phyloP scores from a whole-genome alignment of 2,888 invertebrate genomes.

The Spialia ferax region DNA sequence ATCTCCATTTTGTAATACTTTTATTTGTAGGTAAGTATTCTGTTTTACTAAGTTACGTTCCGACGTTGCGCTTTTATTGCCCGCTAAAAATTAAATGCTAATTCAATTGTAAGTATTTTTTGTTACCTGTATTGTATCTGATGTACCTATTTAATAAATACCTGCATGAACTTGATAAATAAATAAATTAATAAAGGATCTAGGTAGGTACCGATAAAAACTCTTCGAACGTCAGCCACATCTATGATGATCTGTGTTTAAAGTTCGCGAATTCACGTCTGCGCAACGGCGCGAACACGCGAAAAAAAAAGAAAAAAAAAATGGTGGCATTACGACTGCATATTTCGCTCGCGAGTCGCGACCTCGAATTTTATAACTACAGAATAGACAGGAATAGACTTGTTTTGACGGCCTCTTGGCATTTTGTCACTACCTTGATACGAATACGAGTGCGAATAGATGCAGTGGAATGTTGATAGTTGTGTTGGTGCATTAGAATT shows the following conservation, averaged over 20 bases:
- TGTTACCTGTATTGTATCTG: too few species aligned
- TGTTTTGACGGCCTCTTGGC: conserved; percentile 61
- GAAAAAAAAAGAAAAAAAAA: conserved; percentile 35
- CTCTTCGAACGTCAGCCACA: background rate
- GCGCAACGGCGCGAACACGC: conserved; percentile 2
- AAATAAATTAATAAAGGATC: too few species aligned
- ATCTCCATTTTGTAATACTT: too few species aligned
- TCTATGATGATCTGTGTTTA: background rate
- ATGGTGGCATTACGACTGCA: conserved; percentile 52
- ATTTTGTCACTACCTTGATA: conserved; percentile 50
- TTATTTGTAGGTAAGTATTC: too few species aligned
- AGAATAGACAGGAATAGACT: conserved; percentile 64
- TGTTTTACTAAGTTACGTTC: too few species aligned
- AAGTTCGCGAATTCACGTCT: background rate
- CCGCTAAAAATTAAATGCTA: too few species aligned
- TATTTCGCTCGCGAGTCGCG: conserved; percentile 49
- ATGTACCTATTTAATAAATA: too few species aligned
- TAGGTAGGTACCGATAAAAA: background rate
- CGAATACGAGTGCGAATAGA: conserved; percentile 38
- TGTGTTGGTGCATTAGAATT: conserved; percentile 37
- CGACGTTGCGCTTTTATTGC: too few species aligned
- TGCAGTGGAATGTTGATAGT: conserved; percentile 37
- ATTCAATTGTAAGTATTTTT: too few species aligned
- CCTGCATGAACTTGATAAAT: too few species aligned
- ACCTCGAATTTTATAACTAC: conserved; percentile 64